These are phyloP conservation scores for Hybos culiciformis DNA, from an alignment of 2,888 invertebrate genomes.

Conservation along the genomic window DNA sequence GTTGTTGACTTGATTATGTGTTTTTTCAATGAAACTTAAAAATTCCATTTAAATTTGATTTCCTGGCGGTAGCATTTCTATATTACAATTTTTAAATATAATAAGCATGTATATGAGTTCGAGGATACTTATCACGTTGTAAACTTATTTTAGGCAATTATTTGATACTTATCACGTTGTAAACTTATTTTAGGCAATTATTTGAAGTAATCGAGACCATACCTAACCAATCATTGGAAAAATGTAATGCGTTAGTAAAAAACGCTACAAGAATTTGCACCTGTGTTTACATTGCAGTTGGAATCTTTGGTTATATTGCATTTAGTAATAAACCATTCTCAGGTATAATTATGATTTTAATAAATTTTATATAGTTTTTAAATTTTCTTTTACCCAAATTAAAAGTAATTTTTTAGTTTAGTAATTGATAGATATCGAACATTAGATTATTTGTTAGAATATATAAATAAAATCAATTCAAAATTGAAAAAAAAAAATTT, in stretches of 20 bases:
- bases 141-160: conserved; percentile 57
- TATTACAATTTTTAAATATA: too few relatives aligned
- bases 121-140: too few relatives aligned
- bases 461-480: not conserved
- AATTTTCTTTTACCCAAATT: too few relatives aligned
- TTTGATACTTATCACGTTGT: too few relatives aligned
- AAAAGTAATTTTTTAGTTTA: conserved; percentile 12
- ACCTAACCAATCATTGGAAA: conserved; percentile 73
- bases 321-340: conserved; percentile 66
- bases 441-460: not conserved
- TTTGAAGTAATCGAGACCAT: conserved; percentile 88
- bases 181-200: conserved; percentile 57
- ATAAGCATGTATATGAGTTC: too few relatives aligned
- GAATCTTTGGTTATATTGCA: conserved; percentile 81
- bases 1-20: too few relatives aligned
- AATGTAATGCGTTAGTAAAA: conserved; percentile 76
- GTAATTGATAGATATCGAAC: too few relatives aligned
- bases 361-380: too few relatives aligned
- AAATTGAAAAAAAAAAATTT: not conserved
- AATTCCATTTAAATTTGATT: too few relatives aligned
- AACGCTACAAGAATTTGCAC: conserved; percentile 87
- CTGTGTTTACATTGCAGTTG: conserved; percentile 77
- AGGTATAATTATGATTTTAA: conserved; percentile 44
- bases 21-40: too few relatives aligned
- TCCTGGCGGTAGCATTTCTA: too few relatives aligned